These are phyloP conservation scores for Perca flavescens DNA, from an alignment of 2,113 vertebrate genomes.

Conservation along the genomic window DNA sequence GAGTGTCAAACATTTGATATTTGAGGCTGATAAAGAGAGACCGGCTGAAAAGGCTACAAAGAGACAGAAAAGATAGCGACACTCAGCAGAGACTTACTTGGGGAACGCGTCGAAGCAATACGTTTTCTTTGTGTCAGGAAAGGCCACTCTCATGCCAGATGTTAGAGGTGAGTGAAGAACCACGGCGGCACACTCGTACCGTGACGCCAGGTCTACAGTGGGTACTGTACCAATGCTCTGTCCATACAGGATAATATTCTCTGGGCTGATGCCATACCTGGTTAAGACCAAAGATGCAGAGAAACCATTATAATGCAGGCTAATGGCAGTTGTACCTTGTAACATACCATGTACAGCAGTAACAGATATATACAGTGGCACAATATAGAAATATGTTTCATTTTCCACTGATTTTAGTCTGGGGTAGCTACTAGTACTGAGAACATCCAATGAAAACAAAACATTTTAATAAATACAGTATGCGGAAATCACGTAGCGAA, in stretches of 20 bases:
- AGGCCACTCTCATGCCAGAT: conserved; percentile 97
- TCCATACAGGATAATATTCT: conserved; percentile 95
- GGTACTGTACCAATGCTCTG: conserved; percentile 97
- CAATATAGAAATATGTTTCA: background rate
- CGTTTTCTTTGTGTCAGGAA: conserved; percentile 97
- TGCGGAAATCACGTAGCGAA: background rate
- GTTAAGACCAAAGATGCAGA: background rate
- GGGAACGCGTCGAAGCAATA: conserved; percentile 98
- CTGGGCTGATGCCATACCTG: conserved; percentile 95
- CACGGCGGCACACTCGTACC: conserved; percentile 95
- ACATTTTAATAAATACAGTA: background rate
- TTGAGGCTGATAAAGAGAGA: background rate
- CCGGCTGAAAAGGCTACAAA: background rate
- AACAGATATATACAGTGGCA: background rate
- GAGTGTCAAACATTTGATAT: background rate
- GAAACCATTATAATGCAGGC: background rate
- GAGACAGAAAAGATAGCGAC: background rate
- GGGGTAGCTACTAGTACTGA: background rate
- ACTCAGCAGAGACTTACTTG: conserved; percentile 86
- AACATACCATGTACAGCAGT: background rate
- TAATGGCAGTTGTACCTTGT: background rate
- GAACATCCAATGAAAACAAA: background rate
- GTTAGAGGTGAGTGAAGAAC: conserved; percentile 95
- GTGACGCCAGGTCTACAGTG: conserved; percentile 94
- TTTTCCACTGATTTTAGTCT: background rate